Evolutionary conservation across 2,797 vertebrate species (phyloP).

Genomic region (Myripristis murdjan): DNA sequence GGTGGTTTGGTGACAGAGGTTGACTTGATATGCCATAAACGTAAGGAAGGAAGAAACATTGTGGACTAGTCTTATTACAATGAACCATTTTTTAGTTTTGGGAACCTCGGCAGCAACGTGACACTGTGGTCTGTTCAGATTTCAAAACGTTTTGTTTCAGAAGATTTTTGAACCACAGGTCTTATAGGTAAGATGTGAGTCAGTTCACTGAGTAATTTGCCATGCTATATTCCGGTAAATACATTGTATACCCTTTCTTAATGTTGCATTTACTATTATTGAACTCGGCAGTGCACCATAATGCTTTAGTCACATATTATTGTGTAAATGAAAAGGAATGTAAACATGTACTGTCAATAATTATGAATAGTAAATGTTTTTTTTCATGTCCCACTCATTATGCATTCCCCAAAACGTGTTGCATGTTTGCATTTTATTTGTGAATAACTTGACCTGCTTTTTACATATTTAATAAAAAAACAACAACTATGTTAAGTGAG

Average conservation of each 20-base stretch:
- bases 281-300: slow-evolving; percentile 90
- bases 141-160: slow-evolving; percentile 69
- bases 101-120: slow-evolving; percentile 67
- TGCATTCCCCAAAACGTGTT: slow-evolving; percentile 94
- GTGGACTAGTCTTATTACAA: slow-evolving; percentile 72
- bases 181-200: slow-evolving; percentile 76
- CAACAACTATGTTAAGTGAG: slow-evolving; percentile 91
- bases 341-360: slow-evolving; percentile 99
- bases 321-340: slow-evolving; percentile 99
- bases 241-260: slow-evolving; percentile 89
- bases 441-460: slow-evolving; percentile 99
- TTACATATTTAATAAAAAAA: slow-evolving; percentile 99
- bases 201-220: slow-evolving; percentile 84
- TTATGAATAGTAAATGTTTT: slow-evolving; percentile 95
- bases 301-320: slow-evolving; percentile 96
- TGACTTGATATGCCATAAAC: slow-evolving; percentile 60
- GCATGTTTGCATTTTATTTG: slow-evolving; percentile 99
- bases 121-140: slow-evolving; percentile 64
- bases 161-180: slow-evolving; percentile 76
- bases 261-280: slow-evolving; percentile 93
- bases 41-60: slow-evolving; percentile 62
- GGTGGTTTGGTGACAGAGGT: slow-evolving; percentile 58
- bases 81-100: slow-evolving; percentile 66
- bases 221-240: slow-evolving; percentile 87
- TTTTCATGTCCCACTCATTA: slow-evolving; percentile 91